phyloP scores from a whole-genome alignment of 2,888 invertebrate species.

The Lasioglossum marginatum region DNA sequence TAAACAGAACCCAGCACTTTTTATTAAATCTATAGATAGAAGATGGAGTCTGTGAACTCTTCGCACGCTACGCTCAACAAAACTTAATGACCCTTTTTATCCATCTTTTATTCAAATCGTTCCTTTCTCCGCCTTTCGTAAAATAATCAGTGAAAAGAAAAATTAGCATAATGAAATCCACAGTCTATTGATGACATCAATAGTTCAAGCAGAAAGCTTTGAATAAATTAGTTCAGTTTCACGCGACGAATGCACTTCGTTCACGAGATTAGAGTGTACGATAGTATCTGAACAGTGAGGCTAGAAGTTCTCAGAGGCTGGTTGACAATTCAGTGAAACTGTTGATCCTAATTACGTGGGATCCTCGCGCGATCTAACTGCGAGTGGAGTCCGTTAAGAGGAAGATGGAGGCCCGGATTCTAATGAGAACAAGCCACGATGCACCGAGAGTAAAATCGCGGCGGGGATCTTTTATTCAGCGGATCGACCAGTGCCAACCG shows the following conservation, averaged over 20 bases:
- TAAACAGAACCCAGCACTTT: background rate
- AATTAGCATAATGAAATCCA: background rate
- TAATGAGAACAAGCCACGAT: conserved; percentile 11
- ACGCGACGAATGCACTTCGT: conserved; percentile 19
- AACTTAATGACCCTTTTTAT: background rate
- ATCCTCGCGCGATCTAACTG: conserved; percentile 2
- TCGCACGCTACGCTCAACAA: background rate
- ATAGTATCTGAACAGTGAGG: background rate
- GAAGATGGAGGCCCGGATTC: background rate
- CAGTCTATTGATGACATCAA: background rate
- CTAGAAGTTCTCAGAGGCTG: background rate
- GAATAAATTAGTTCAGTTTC: background rate
- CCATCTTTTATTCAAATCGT: background rate
- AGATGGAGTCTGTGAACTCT: background rate
- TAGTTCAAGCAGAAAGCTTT: background rate
- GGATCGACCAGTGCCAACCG: background rate
- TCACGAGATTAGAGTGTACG: conserved; percentile 24
- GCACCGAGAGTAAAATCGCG: conserved; percentile 34
- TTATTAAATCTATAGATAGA: background rate
- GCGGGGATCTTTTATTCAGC: conserved; percentile 54
- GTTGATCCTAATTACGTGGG: conserved; percentile 34
- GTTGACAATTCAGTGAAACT: conserved; percentile 56
- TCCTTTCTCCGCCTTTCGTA: background rate
- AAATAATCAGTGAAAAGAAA: background rate
- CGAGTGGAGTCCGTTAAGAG: background rate